A percentile compares a stretch with the other conserved stretches of the same genome.
These are phyloP conservation scores for Petrocephalus schoutedeni DNA, from an alignment of 2,797 vertebrate species.

Conservation along the genomic window DNA sequence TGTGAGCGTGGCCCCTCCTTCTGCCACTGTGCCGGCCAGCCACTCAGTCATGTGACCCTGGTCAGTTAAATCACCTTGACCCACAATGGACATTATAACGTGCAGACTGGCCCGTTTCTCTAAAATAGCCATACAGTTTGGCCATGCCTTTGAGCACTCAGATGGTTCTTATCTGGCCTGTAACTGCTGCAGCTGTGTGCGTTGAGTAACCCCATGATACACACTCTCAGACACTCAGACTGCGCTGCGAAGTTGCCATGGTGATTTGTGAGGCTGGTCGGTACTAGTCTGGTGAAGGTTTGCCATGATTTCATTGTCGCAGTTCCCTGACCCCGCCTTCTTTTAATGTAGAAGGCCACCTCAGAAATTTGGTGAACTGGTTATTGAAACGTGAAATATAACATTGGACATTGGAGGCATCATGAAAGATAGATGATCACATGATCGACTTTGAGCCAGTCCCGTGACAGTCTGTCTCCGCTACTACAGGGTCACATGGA, in stretches of 20 bases:
- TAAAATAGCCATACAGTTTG: neutral
- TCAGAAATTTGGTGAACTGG: neutral
- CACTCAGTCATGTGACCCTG: neutral
- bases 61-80: neutral
- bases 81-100: neutral
- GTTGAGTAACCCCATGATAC: neutral
- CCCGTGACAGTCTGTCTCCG: conserved; percentile 12
- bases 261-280: neutral
- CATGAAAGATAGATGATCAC: neutral
- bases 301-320: neutral
- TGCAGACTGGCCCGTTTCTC: neutral
- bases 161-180: neutral
- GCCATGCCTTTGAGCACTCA: neutral
- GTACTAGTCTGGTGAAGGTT: conserved; percentile 7
- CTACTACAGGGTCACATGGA: conserved; percentile 86
- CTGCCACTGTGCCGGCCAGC: neutral
- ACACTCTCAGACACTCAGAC: neutral
- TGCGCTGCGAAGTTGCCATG: neutral
- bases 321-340: neutral
- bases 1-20: neutral
- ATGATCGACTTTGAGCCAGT: neutral
- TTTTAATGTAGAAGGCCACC: neutral
- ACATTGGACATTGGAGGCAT: too few relatives aligned
- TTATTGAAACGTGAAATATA: neutral
- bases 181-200: neutral